Evolutionary conservation across 2,797 vertebrate species (phyloP).

Genomic region (Echiichthys vipera): DNA sequence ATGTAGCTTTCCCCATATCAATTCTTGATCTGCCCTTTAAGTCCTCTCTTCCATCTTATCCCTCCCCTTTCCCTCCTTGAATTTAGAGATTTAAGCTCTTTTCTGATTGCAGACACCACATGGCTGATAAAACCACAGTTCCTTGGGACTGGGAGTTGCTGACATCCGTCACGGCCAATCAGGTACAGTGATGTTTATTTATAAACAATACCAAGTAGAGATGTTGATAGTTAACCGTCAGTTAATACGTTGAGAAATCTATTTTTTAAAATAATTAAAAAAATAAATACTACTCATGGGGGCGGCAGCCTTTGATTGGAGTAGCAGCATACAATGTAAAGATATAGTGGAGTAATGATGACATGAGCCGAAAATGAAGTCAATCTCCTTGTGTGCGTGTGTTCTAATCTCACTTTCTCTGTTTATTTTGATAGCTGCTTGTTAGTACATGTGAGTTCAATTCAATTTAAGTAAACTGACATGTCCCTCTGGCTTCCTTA

Average conservation of each 20-base stretch:
- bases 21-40: not conserved
- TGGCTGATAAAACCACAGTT: conserved; percentile 82
- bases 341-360: too few species aligned
- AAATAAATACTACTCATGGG: too few species aligned
- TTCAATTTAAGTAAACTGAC: not conserved
- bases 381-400: too few species aligned
- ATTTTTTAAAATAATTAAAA: too few species aligned
- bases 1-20: not conserved
- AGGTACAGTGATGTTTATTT: conserved; percentile 82
- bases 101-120: conserved; percentile 87
- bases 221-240: too few species aligned
- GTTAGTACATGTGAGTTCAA: conserved; percentile 4
- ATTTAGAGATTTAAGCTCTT: conserved; percentile 28
- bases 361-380: too few species aligned
- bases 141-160: conserved; percentile 95
- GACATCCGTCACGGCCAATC: conserved; percentile 83
- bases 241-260: too few species aligned
- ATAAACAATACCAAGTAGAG: too few species aligned
- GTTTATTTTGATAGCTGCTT: too few species aligned
- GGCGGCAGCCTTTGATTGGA: too few species aligned
- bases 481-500: conserved; percentile 42
- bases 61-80: conserved; percentile 4
- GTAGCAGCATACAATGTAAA: too few species aligned
- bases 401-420: too few species aligned
- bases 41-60: not conserved